Base-by-base conservation (phyloP, 64 coral and sea anemone species). In the Montipora foliosa region DNA sequence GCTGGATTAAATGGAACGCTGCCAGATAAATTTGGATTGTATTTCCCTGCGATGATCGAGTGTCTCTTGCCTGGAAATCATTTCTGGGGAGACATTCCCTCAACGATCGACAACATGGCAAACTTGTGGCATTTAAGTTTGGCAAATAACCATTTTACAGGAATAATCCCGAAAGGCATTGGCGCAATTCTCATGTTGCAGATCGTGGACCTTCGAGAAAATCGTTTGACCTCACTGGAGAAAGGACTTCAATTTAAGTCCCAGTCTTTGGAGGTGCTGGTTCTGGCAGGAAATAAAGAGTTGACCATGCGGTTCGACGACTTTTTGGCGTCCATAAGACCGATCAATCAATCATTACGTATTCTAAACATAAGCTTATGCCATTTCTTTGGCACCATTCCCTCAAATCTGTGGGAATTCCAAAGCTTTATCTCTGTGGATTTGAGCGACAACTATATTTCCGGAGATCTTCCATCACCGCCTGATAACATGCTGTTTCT, bases 351-450 rank as follows among this genome's bases (percentile, higher is more conserved):
- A 22, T 80, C 81, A 0, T 71, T 95, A 53, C 93, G 93, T 73
- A 87, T 95, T 90, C 75, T 95, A 20, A 91, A 95, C 15, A 89
- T 95, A 17, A 95, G 93, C 49, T 7, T 47, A 16, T 91, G 93
- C 44, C 8, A 87, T 91, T 91, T 91, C 37, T 20, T 12, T 49
- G 93, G 93, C 6, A 51, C 49, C 48, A 95, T 95, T n/a, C 81
- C 88, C 0, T 8, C 48, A 16, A 57, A 84, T 44, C 75, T 95
- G 22, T 95, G 93, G 93, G 61, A 83, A 15, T 95, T 95, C 8
- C 14, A 52, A n/a, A 95, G 83, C 66, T 91, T 95, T 1, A 87
- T 91, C 75, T 79, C 93, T 20, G 75, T 91, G 47, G 81, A 95
- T 69, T 21, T 95, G n/a, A 89, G 67, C 5, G 10, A 47, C 17